A percentile compares a stretch with the other conserved stretches of the same genome.
These are phyloP conservation scores for Mus spretus DNA, from an alignment of 2,797 vertebrate genomes.

Conservation along the genomic window DNA sequence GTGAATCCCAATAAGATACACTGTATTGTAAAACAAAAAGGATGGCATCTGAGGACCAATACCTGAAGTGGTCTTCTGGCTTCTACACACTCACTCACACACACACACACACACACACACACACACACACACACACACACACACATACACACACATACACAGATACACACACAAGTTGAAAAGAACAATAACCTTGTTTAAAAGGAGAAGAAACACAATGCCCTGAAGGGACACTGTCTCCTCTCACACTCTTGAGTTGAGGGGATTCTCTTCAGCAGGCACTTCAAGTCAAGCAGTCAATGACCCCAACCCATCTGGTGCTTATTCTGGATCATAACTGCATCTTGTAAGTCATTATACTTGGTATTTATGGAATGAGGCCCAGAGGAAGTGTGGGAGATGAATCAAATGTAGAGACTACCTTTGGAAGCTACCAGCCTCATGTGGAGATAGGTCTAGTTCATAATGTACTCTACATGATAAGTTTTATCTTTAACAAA, in stretches of 20 bases:
- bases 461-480: background rate
- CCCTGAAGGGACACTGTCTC: background rate
- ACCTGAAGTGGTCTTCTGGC: background rate
- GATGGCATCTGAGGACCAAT: background rate
- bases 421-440: background rate
- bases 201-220: background rate
- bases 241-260: background rate
- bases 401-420: background rate
- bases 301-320: background rate
- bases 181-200: background rate
- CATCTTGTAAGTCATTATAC: background rate
- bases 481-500: constrained; percentile 26
- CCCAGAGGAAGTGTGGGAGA: background rate
- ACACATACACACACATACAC: background rate
- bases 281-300: background rate
- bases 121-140: background rate
- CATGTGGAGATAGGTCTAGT: background rate
- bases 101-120: background rate
- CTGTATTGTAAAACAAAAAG: background rate
- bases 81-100: background rate
- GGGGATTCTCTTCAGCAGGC: background rate
- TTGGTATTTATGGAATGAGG: background rate
- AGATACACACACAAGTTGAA: background rate
- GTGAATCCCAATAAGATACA: background rate
- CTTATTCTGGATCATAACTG: background rate